These are phyloP conservation scores for Eciton burchellii DNA, from an alignment of 1,140 invertebrate genomes.

Conservation along the genomic window DNA sequence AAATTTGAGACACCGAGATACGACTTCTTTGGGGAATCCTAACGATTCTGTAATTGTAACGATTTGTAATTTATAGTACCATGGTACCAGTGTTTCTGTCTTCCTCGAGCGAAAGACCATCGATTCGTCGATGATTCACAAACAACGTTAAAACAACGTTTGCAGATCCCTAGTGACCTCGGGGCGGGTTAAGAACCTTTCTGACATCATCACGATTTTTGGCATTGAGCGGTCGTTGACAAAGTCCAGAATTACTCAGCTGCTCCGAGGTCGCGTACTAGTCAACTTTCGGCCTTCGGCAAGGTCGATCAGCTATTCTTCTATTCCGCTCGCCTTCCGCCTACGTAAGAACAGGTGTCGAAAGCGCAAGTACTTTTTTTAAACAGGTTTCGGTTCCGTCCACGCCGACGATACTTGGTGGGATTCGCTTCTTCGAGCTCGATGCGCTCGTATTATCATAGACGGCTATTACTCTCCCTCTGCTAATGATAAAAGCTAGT, in stretches of 20 bases:
- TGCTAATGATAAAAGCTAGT: constrained; percentile 2
- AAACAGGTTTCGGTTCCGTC: background rate
- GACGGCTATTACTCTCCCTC: background rate
- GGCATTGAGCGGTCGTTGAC: constrained; percentile 48
- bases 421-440: constrained; percentile 5
- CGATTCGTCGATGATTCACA: constrained; percentile 3
- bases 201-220: constrained; percentile 11
- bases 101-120: constrained; percentile 12
- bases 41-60: constrained; percentile 18
- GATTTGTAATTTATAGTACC: background rate
- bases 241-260: constrained; percentile 33
- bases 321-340: constrained; percentile 53
- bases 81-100: constrained; percentile 10
- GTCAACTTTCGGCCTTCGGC: constrained; percentile 32
- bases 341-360: constrained; percentile 16
- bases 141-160: constrained; percentile 51
- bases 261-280: constrained; percentile 31
- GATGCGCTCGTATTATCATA: constrained; percentile 2
- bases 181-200: constrained; percentile 59
- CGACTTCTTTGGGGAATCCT: background rate
- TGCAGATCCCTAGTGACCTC: constrained; percentile 11
- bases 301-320: constrained; percentile 45
- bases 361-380: constrained; percentile 11
- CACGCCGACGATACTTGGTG: background rate
- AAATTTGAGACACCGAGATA: constrained; percentile 6